Evolutionary conservation across 2,113 vertebrate species (phyloP).

Genomic region (Oreamnos americanus): DNA sequence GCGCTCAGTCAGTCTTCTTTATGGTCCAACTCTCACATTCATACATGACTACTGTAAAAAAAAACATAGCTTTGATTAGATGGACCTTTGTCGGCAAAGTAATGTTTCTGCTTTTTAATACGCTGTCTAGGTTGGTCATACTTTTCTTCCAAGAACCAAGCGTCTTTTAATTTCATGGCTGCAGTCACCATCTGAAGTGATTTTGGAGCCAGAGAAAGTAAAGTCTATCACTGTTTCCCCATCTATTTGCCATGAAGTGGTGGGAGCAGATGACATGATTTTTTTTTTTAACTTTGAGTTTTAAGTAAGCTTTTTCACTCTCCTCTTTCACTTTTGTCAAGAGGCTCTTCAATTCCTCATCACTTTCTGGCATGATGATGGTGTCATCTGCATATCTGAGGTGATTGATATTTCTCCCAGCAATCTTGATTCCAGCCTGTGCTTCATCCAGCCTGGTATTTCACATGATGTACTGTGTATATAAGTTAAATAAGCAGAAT

Average conservation of each 20-base stretch:
- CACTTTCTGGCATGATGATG: not conserved
- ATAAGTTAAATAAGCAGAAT: not conserved
- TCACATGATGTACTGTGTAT: not conserved
- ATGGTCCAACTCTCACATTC: not conserved
- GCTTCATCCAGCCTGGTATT: not conserved
- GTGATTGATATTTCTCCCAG: not conserved
- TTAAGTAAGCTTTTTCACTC: not conserved
- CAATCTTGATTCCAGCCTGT: not conserved
- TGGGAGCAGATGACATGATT: not conserved
- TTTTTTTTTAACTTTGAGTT: not conserved
- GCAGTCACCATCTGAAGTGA: not conserved
- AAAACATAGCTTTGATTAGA: not conserved
- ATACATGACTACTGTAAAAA: not conserved
- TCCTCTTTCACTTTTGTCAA: not conserved
- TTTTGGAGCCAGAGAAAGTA: not conserved
- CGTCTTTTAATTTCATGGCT: not conserved
- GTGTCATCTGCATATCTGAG: not conserved
- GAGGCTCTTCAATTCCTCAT: not conserved
- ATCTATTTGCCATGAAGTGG: not conserved
- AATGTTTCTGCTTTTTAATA: not conserved
- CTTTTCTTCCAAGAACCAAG: not conserved
- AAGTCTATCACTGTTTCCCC: not conserved
- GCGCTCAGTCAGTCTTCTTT: not conserved
- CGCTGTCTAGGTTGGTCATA: not conserved
- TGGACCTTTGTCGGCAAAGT: not conserved